Evolutionary conservation across 2,888 invertebrate species (phyloP), one percentile per base, ranked within the genome.

Genomic region (Nycteola revayana): DNA sequence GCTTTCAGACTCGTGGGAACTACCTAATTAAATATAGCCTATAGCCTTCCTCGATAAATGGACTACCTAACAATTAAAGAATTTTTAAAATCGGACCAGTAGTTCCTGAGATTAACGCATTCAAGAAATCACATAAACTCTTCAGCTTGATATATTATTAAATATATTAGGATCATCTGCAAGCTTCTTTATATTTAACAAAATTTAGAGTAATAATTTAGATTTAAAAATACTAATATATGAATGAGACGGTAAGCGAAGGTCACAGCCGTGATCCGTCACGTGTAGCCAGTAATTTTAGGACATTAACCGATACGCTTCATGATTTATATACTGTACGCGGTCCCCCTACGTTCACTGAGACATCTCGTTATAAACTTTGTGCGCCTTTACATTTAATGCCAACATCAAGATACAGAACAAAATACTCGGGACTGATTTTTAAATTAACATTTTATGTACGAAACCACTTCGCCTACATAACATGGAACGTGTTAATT

Each of bases 261-360:
- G 78, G 79, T 72, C 75, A 56, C 30, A 53, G 32, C 11, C 50
- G 46, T 57, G 40, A 46, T 58, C 53, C 62, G 64, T 66, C 73
- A 70, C 70, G 56, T 56, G 60, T 58, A 48, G 45, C 51, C 59
- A 57, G 59, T 60, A 62, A 75, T 75, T 67, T 68, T 64, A 68
- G 77, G 73, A 67, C 77, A 58, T 77, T 75, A 72, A 69, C 78
- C 76, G 79, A 68, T 60, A 80, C 75, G 78, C 63, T 70, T 44
- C 54, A 55, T 61, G 75, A 66, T 63, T 68, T 65, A 65, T 60
- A 59, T 39, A 48, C 50, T 42, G 41, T 14, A 46, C 42, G 28
- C 35, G 36, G 38, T 39, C 33, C 32, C 42, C 36, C 43, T 49
- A 35, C 34, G 41, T 34, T 47, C 5, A 14, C 36, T 38, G 43